phyloP scores from a whole-genome alignment of 1,140 invertebrate species.

The Caerostris darwini region DNA sequence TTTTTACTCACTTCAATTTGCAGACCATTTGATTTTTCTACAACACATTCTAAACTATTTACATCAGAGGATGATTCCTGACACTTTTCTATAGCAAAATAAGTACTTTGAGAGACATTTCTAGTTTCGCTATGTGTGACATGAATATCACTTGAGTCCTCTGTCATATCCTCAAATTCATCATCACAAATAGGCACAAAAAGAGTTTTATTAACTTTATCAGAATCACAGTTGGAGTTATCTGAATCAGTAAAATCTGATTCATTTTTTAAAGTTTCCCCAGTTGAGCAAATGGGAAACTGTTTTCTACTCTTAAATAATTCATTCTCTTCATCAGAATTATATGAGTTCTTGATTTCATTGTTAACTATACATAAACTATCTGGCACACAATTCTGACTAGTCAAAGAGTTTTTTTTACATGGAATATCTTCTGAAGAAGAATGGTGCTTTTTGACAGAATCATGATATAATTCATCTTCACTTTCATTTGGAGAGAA shows the following conservation, averaged over 20 bases:
- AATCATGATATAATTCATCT: not conserved
- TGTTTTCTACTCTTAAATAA: not conserved
- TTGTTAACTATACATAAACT: not conserved
- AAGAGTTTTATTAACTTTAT: not conserved
- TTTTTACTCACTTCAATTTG: not conserved
- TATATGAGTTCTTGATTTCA: not conserved
- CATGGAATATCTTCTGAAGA: not conserved
- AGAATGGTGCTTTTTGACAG: not conserved
- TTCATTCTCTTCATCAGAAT: slow-evolving; percentile 21
- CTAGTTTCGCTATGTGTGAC: not conserved
- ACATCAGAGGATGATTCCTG: not conserved
- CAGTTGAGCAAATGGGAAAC: slow-evolving; percentile 17
- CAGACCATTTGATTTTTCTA: not conserved
- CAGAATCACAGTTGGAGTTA: slow-evolving; percentile 5
- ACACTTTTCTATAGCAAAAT: not conserved
- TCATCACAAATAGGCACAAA: slow-evolving; percentile 46
- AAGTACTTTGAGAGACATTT: not conserved
- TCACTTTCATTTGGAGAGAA: slow-evolving; percentile 38
- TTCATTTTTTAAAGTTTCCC: slow-evolving; percentile 3
- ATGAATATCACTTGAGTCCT: not conserved
- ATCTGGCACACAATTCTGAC: slow-evolving; percentile 53
- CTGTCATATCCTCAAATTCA: not conserved
- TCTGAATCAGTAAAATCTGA: slow-evolving; percentile 11
- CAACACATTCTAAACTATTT: not conserved
- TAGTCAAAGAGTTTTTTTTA: not conserved